phyloP scores from a whole-genome alignment of 2,797 vertebrate species.

The Phoeniculus purpureus region DNA sequence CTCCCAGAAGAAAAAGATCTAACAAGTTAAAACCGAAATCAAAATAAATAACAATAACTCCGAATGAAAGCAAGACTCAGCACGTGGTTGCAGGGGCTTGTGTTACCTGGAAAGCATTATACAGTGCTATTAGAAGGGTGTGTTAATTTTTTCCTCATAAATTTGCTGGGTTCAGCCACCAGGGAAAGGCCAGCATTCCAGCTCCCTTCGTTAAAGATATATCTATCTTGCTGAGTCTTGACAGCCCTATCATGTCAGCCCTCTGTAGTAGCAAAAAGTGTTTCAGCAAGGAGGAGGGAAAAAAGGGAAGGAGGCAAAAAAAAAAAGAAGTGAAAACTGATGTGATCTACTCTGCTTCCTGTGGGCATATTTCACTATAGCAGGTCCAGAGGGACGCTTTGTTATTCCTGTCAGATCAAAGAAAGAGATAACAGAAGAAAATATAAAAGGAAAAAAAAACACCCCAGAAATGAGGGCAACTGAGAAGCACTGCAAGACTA shows the following conservation, averaged over 20 bases:
- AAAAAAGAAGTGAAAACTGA: constrained; percentile 70
- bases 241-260: constrained; percentile 74
- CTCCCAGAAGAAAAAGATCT: constrained; percentile 3
- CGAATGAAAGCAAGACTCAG: neutral
- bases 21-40: constrained; percentile 30
- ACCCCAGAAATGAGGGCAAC: constrained; percentile 48
- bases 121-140: neutral
- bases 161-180: constrained; percentile 50
- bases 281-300: constrained; percentile 52
- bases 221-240: constrained; percentile 72
- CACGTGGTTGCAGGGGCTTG: neutral
- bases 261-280: constrained; percentile 70
- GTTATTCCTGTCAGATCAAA: constrained; percentile 75
- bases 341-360: constrained; percentile 72
- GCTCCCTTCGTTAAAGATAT: constrained; percentile 71
- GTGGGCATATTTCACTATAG: constrained; percentile 69
- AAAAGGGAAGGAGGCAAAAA: neutral
- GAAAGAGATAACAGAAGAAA: constrained; percentile 70
- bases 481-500: constrained; percentile 47
- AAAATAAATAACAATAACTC: constrained; percentile 30
- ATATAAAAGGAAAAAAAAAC: constrained; percentile 55
- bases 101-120: neutral
- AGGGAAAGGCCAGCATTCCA: constrained; percentile 50
- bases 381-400: constrained; percentile 70
- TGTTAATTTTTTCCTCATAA: constrained; percentile 64